phyloP scores from a whole-genome alignment of 2,888 invertebrate species.

The Tenthredo mesomela region DNA sequence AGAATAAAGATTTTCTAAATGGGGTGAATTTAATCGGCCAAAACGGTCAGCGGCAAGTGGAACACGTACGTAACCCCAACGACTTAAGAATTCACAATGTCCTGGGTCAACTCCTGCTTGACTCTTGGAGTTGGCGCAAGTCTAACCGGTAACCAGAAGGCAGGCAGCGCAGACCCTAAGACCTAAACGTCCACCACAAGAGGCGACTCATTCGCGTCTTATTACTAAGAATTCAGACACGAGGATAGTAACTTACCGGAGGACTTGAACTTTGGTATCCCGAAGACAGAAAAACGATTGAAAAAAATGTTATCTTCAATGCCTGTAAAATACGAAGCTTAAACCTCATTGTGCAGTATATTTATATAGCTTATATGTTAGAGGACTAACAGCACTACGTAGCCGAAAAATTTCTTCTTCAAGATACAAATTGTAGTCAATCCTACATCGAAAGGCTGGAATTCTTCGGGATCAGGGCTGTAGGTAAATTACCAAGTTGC shows the following conservation, averaged over 20 bases:
- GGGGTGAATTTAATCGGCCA: constrained; percentile 52
- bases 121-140: constrained; percentile 38
- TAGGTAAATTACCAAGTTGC: constrained; percentile 32
- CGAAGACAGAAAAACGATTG: not conserved
- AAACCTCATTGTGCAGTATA: not conserved
- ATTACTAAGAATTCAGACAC: constrained; percentile 47
- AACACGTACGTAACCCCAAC: constrained; percentile 30
- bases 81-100: constrained; percentile 44
- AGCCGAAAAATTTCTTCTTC: constrained; percentile 25
- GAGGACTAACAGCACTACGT: not conserved
- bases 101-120: constrained; percentile 50
- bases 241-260: constrained; percentile 29
- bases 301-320: not conserved
- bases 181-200: constrained; percentile 53
- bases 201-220: constrained; percentile 42
- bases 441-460: not conserved
- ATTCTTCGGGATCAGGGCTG: constrained; percentile 38
- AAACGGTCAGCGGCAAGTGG: constrained; percentile 27
- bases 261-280: constrained; percentile 36
- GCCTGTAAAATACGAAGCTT: not conserved
- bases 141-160: constrained; percentile 35
- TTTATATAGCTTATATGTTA: not conserved
- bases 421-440: not conserved
- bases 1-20: not conserved
- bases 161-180: constrained; percentile 15